phyloP scores from a whole-genome alignment of 2,113 vertebrate genomes.

The Hippopotamus amphibius region DNA sequence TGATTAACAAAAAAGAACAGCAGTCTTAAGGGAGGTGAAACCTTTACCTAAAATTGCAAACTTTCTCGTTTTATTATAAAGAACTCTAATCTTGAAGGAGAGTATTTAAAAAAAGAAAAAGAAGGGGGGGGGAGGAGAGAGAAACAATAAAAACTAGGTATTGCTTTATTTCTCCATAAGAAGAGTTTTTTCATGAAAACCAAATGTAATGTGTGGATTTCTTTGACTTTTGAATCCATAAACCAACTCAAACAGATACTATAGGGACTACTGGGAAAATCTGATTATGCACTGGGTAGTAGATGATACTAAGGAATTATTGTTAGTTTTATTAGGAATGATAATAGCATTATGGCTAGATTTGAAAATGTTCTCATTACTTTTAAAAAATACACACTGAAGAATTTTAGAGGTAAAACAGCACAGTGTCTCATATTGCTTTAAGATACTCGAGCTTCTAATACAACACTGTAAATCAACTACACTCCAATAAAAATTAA shows the following conservation, averaged over 20 bases:
- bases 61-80: slow-evolving; percentile 47
- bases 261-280: not conserved
- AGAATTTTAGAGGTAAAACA: not conserved
- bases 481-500: not conserved
- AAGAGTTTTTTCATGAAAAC: slow-evolving; percentile 9
- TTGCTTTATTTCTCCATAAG: slow-evolving; percentile 23
- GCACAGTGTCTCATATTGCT: not conserved
- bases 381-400: slow-evolving; percentile 10
- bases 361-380: not conserved
- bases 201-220: not conserved
- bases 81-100: not conserved
- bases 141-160: slow-evolving; percentile 8
- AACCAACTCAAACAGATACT: slow-evolving; percentile 21
- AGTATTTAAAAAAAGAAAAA: not conserved
- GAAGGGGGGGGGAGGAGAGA: not conserved
- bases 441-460: not conserved
- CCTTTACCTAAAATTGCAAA: not conserved
- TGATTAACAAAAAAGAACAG: slow-evolving; percentile 19
- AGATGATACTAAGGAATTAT: not conserved
- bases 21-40: slow-evolving; percentile 6
- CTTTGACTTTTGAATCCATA: slow-evolving; percentile 42
- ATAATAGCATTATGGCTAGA: not conserved
- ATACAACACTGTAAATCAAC: not conserved
- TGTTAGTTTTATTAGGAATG: slow-evolving; percentile 7
- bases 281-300: not conserved